Evolutionary conservation across 2,797 vertebrate genomes (phyloP).

Genomic region (Parotocinclus haroldoi): DNA sequence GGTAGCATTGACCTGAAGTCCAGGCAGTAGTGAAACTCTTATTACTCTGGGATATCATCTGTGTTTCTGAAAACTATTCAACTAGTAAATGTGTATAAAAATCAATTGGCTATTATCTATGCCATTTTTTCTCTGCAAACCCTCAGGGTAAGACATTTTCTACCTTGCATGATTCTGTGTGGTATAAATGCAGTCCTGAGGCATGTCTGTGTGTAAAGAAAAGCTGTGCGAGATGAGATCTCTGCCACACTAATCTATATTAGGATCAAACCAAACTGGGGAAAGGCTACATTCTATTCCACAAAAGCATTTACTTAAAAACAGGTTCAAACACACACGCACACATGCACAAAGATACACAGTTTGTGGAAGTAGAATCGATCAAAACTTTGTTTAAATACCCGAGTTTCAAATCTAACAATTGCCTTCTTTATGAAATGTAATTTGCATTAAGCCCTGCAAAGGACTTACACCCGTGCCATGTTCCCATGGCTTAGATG

Average conservation of each 20-base stretch:
- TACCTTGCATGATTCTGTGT: slow-evolving; percentile 2
- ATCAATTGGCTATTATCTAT: slow-evolving; percentile 55
- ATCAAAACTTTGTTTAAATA: no score
- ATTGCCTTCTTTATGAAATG: no score
- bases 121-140: slow-evolving; percentile 42
- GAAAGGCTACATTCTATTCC: slow-evolving; percentile 3
- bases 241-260: slow-evolving; percentile 18
- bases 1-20: slow-evolving; percentile 42
- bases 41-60: slow-evolving; percentile 10
- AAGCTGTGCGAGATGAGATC: slow-evolving; percentile 4
- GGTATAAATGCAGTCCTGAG: slow-evolving; percentile 20
- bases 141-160: slow-evolving; percentile 11
- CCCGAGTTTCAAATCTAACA: no score
- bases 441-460: no score
- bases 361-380: no score
- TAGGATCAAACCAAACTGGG: slow-evolving; percentile 8
- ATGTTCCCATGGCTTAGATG: no score
- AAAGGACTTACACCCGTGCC: no score
- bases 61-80: slow-evolving; percentile 58
- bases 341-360: no score
- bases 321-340: no score
- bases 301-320: no score
- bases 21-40: slow-evolving; percentile 3
- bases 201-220: slow-evolving; percentile 5
- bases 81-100: slow-evolving; percentile 49